phyloP scores from a whole-genome alignment of 2,888 invertebrate genomes.

The Cryptus viduatorius region DNA sequence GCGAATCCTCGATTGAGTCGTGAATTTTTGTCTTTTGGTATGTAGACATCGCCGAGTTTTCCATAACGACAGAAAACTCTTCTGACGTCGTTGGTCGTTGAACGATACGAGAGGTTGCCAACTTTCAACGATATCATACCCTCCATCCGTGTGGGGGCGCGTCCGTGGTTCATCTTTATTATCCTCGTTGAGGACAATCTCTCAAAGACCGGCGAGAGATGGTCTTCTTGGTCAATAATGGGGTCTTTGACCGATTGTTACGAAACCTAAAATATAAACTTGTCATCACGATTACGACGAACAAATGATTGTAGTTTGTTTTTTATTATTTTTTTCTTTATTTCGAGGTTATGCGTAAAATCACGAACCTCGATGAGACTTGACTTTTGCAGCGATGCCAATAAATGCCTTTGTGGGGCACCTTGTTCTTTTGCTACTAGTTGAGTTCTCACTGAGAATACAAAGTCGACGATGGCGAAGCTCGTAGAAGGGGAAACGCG shows the following conservation, averaged over 20 bases:
- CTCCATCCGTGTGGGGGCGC: conserved; percentile 73
- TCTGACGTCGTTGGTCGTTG: conserved; percentile 74
- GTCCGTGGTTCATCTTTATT: conserved; percentile 52
- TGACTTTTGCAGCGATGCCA: background rate
- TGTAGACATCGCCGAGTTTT: conserved; percentile 76
- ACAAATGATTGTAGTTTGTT: background rate
- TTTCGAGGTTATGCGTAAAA: background rate
- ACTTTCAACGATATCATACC: conserved; percentile 76
- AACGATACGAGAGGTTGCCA: conserved; percentile 75
- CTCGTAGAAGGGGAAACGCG: conserved; percentile 30
- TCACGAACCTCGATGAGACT: conserved; percentile 6
- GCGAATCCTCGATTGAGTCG: conserved; percentile 76
- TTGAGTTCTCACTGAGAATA: conserved; percentile 30
- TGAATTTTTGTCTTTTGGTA: conserved; percentile 76
- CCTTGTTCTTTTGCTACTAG: conserved; percentile 19
- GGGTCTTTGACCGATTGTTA: background rate
- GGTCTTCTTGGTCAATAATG: too few relatives aligned
- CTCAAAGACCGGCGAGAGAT: too few relatives aligned
- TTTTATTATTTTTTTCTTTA: background rate
- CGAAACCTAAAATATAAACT: background rate
- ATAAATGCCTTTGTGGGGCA: background rate
- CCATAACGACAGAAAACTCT: conserved; percentile 75
- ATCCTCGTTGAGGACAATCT: too few relatives aligned
- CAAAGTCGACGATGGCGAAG: conserved; percentile 17
- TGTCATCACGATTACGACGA: background rate